These are phyloP conservation scores for Drosophila kanapiae DNA, from an alignment of 1,140 invertebrate species.

Conservation along the genomic window DNA sequence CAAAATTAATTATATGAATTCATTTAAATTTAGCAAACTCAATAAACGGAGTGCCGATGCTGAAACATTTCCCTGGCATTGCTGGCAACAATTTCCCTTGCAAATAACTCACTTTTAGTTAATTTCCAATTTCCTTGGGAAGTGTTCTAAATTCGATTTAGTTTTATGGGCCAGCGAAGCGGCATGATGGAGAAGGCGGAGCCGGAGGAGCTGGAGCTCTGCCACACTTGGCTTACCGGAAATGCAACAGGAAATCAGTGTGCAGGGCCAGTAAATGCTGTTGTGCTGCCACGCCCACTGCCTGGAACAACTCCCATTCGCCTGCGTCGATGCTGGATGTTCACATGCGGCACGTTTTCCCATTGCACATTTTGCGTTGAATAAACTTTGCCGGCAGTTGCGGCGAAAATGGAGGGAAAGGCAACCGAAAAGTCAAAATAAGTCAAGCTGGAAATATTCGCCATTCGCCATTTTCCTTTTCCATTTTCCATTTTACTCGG, in stretches of 20 bases:
- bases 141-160: constrained; percentile 64
- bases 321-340: neutral
- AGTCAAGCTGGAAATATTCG: constrained; percentile 75
- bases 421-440: constrained; percentile 67
- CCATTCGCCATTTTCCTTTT: constrained; percentile 28
- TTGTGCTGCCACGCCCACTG: constrained; percentile 29
- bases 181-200: no score
- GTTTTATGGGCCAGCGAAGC: constrained; percentile 50
- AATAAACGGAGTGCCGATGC: neutral
- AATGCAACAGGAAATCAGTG: constrained; percentile 79
- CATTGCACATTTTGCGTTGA: constrained; percentile 78
- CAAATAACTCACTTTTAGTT: constrained; percentile 57
- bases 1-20: constrained; percentile 4
- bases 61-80: neutral
- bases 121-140: constrained; percentile 62
- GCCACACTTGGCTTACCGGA: constrained; percentile 41
- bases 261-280: constrained; percentile 55
- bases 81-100: constrained; percentile 33
- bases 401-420: constrained; percentile 10
- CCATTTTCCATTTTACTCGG: constrained; percentile 10
- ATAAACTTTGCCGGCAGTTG: constrained; percentile 68
- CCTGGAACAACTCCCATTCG: neutral
- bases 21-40: constrained; percentile 2
- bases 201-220: neutral
- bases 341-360: constrained; percentile 50